These are phyloP conservation scores for Camptogramma bilineatum DNA, from an alignment of 2,888 invertebrate species.

Conservation along the genomic window DNA sequence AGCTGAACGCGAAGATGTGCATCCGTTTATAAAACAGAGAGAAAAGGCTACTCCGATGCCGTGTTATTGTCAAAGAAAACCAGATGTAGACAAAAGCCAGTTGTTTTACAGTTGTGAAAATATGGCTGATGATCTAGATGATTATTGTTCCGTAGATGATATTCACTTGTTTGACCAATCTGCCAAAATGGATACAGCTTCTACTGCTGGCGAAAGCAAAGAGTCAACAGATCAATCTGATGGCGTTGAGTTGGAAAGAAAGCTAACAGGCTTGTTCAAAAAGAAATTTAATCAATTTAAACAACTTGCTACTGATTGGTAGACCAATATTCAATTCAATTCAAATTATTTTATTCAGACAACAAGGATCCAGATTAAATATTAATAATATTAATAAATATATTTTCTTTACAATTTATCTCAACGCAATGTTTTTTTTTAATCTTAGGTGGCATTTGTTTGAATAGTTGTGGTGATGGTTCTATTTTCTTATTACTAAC, in stretches of 20 bases:
- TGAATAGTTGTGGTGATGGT: neutral
- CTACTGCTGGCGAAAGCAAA: too few species aligned
- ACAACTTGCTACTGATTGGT: slow-evolving; percentile 60
- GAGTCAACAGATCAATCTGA: slow-evolving; percentile 11
- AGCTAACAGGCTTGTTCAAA: slow-evolving; percentile 44
- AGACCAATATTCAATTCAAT: too few species aligned
- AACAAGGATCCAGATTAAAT: too few species aligned
- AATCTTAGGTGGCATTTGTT: neutral
- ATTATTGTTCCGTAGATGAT: slow-evolving; percentile 28
- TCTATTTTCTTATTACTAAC: slow-evolving; percentile 20
- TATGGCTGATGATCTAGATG: slow-evolving; percentile 27
- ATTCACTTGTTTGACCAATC: slow-evolving; percentile 21
- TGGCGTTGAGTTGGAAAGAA: slow-evolving; percentile 20
- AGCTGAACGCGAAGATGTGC: slow-evolving; percentile 48
- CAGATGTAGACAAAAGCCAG: slow-evolving; percentile 42
- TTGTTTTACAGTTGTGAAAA: slow-evolving; percentile 60
- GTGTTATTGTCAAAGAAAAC: slow-evolving; percentile 56
- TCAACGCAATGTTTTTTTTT: neutral
- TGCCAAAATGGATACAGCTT: neutral
- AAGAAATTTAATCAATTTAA: slow-evolving; percentile 65
- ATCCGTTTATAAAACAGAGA: slow-evolving; percentile 63
- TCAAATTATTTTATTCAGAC: too few species aligned
- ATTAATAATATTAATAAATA: too few species aligned
- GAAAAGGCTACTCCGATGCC: slow-evolving; percentile 55
- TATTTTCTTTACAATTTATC: neutral